These are phyloP conservation scores for Falco punctatus DNA, from an alignment of 2,113 vertebrate species.

Conservation along the genomic window DNA sequence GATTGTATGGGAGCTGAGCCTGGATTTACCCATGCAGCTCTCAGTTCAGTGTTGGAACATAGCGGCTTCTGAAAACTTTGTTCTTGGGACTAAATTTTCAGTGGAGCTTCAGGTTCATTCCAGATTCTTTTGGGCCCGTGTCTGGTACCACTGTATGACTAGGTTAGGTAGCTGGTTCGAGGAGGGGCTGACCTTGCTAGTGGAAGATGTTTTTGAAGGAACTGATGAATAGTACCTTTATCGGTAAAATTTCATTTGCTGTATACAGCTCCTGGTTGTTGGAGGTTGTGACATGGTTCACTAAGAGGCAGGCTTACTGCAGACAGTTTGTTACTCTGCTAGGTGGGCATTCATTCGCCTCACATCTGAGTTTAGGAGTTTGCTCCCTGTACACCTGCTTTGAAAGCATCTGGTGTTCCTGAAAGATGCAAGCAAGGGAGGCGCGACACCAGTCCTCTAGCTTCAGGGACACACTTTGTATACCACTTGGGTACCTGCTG, in stretches of 20 bases:
- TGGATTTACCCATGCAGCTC: neutral
- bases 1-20: neutral
- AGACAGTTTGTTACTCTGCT: neutral
- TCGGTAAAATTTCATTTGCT: neutral
- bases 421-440: neutral
- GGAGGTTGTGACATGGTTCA: neutral
- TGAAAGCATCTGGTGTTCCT: neutral
- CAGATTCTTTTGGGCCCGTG: neutral
- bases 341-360: neutral
- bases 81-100: neutral
- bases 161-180: neutral
- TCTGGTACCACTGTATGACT: neutral
- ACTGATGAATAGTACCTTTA: neutral
- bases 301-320: neutral
- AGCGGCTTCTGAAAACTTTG: neutral
- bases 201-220: neutral
- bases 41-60: neutral
- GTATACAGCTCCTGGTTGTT: neutral
- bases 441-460: neutral
- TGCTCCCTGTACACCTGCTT: neutral
- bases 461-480: neutral
- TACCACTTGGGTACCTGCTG: neutral
- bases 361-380: fast-evolving
- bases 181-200: neutral
- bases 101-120: neutral